Conservation (phyloP, 2,113 vertebrate species). For the Eolophus roseicapilla region DNA sequence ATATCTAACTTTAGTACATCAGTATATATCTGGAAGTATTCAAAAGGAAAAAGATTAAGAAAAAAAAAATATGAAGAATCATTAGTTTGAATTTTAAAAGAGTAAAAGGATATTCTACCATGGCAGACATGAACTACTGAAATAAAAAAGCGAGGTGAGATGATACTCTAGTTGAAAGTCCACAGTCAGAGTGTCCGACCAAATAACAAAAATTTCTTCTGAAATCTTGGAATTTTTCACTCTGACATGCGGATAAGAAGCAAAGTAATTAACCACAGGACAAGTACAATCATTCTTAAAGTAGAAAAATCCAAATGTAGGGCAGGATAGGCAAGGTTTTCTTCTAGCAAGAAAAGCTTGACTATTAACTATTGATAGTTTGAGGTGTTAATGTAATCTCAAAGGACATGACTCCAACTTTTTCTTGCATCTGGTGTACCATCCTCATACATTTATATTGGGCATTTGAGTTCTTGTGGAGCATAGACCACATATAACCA, state of each 20-base stretch:
- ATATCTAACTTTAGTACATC: neutral
- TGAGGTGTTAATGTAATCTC: neutral
- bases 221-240: neutral
- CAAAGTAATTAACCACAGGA: neutral
- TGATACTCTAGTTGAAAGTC: neutral
- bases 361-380: neutral
- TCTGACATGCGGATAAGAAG: neutral
- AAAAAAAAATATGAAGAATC: neutral
- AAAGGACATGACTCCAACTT: neutral
- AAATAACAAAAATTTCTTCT: neutral
- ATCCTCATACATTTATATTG: rapidly evolving
- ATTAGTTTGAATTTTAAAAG: neutral
- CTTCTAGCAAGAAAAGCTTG: neutral
- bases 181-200: neutral
- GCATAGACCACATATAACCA: neutral
- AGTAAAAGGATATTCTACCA: neutral
- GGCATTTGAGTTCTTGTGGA: neutral
- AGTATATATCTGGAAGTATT: neutral
- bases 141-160: neutral
- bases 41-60: neutral
- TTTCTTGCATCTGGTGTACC: rapidly evolving
- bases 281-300: neutral
- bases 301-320: neutral
- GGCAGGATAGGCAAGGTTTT: neutral
- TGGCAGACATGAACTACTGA: neutral